Evolutionary conservation across 2,888 invertebrate genomes (phyloP), one percentile per base, ranked within the genome.

Genomic region (Epiblema foenella): DNA sequence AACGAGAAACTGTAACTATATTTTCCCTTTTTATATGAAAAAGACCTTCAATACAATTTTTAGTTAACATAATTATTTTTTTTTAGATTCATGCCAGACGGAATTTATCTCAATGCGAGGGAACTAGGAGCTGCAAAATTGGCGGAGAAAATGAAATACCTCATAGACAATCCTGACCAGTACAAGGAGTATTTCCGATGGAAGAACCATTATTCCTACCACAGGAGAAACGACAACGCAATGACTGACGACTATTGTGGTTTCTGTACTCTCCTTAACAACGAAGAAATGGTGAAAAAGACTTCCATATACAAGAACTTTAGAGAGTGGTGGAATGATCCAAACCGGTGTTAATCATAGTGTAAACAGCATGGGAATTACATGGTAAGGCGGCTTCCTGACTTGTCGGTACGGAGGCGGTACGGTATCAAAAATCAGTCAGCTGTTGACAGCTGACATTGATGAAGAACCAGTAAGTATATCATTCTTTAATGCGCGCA

Each of bases 81-180:
- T 88, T 85, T 20, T 87, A 92, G 92, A 70, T 91, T 91, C 69
- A 79, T 91, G 83, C 91, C 92, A n/a, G 84, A 89, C 17, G 85
- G 86, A 24, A 85, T 86, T 29, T 93, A 91, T 73, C 76, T 93
- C 11, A 80, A 93, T 69, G 91, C 88, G 17, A 79, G 77, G 73
- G 77, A 86, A 33, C 70, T 89, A 1, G 84, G 83, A 1, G 75
- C 79, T 0, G 12, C 74, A 20, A 76, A 82, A 58, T 75, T 93
- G 57, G 91, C 89, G 0, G 73, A 75, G 9, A 80, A 80, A 74
- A 92, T 93, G 78, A 72, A 84, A 59, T 78, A 82, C 24, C 75
- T 93, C 0, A 89, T 91, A 7, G 77, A 81, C 1, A 74, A 87
- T 33, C 83, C 83, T 1, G 83, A 84, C 0, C 67, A 81, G 42